These are phyloP conservation scores for Anoncus sp. DNA, from an alignment of 2,888 invertebrate genomes.

Conservation along the genomic window DNA sequence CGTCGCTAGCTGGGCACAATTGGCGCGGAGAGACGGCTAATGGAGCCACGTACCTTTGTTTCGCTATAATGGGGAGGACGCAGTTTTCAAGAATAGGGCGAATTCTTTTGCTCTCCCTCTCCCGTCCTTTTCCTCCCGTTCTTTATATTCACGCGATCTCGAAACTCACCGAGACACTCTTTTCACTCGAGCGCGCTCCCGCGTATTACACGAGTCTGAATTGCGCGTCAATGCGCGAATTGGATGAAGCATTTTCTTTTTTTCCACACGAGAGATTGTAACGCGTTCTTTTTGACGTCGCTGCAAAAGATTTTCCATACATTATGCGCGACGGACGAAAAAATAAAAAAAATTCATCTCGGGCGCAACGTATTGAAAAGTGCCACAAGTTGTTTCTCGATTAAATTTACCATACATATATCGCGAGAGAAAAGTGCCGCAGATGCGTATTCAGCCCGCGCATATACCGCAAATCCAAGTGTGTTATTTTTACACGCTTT, in stretches of 20 bases:
- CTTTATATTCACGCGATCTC: conserved; percentile 26
- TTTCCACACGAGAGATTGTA: too few species aligned
- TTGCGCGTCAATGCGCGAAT: neutral
- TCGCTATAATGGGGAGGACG: conserved; percentile 60
- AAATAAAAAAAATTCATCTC: too few species aligned
- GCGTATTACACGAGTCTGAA: conserved; percentile 12
- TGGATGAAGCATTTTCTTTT: conserved; percentile 7
- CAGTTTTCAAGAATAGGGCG: conserved; percentile 61
- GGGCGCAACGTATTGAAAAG: too few species aligned
- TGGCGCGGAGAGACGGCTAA: conserved; percentile 59
- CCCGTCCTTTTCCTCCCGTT: conserved; percentile 15
- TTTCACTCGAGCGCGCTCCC: conserved; percentile 33
- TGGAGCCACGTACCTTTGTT: conserved; percentile 63
- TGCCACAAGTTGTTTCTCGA: too few species aligned
- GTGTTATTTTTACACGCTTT: too few species aligned
- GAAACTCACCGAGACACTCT: conserved; percentile 48
- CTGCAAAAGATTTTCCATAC: too few species aligned
- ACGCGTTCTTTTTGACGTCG: too few species aligned
- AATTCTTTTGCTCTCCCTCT: conserved; percentile 35
- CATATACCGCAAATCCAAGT: too few species aligned
- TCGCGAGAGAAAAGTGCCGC: too few species aligned
- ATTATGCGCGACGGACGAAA: too few species aligned
- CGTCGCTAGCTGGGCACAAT: conserved; percentile 49
- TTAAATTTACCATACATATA: too few species aligned
- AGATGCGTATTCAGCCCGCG: too few species aligned